Percentiles rank a stretch among this genome's conserved stretches.
These are phyloP conservation scores for Drosophila koepferae DNA, from an alignment of 2,888 invertebrate genomes.

Conservation along the genomic window DNA sequence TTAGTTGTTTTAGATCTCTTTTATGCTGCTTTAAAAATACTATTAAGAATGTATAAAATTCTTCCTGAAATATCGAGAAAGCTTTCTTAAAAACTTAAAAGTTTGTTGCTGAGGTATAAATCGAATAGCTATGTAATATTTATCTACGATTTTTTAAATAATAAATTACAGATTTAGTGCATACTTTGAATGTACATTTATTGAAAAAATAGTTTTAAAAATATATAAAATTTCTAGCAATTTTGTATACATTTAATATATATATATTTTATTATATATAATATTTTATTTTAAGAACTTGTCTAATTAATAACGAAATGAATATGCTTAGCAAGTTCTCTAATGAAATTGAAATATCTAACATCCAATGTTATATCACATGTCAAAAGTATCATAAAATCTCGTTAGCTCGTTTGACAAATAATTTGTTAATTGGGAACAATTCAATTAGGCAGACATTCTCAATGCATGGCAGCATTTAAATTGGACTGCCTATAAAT, in stretches of 20 bases:
- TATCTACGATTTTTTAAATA: no score
- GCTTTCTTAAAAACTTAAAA: no score
- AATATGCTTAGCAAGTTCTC: neutral
- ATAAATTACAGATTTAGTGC: no score
- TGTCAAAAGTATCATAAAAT: neutral
- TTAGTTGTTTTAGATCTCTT: neutral
- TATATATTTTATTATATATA: no score
- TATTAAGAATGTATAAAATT: no score
- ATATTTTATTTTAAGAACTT: neutral
- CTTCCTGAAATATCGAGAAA: no score
- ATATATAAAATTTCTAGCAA: no score
- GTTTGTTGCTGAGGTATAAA: no score
- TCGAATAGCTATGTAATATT: no score
- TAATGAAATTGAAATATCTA: neutral
- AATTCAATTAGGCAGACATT: conserved; percentile 8
- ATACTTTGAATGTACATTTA: no score
- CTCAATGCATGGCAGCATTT: conserved; percentile 5
- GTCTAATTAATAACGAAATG: neutral
- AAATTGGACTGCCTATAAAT: conserved; percentile 9
- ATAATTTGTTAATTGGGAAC: conserved; percentile 16
- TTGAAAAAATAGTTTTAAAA: no score
- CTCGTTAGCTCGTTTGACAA: neutral
- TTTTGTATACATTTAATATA: no score
- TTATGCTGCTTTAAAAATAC: neutral
- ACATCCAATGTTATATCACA: neutral